Evolutionary conservation across 2,888 invertebrate species (phyloP).

Genomic region (Nineta flava): DNA sequence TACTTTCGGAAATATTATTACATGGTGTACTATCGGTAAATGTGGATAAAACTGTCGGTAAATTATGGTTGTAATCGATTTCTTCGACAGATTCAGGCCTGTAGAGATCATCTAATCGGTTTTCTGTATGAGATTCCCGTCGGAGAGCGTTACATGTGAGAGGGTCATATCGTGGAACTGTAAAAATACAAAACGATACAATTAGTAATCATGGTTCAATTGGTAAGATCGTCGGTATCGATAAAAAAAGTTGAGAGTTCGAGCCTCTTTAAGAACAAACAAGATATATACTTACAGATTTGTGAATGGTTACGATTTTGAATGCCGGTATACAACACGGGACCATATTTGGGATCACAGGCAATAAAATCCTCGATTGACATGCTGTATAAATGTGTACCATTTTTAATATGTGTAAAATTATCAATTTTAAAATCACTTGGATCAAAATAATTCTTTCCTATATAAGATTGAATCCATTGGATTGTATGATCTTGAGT

Average conservation of each 20-base stretch:
- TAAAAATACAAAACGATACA: too few species aligned
- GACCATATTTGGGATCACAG: background rate
- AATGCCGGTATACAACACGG: background rate
- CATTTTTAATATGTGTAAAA: background rate
- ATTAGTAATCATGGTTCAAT: too few species aligned
- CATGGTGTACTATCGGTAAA: background rate
- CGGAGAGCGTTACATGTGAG: too few species aligned
- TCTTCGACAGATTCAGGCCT: background rate
- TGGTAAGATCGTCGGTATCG: too few species aligned
- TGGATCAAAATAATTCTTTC: background rate
- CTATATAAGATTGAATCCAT: background rate
- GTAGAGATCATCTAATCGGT: too few species aligned
- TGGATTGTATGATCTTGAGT: background rate
- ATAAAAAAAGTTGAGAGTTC: background rate
- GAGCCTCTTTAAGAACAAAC: too few species aligned
- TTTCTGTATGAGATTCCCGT: too few species aligned
- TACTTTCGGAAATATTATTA: background rate
- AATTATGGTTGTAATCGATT: background rate
- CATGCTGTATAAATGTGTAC: background rate
- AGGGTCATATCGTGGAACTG: too few species aligned
- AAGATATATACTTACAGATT: conserved; percentile 1
- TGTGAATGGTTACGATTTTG: background rate
- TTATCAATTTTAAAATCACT: background rate
- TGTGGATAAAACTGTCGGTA: background rate
- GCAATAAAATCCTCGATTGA: background rate